These are phyloP conservation scores for Drosophila ogumai DNA, from an alignment of 1,140 invertebrate genomes.

Conservation along the genomic window DNA sequence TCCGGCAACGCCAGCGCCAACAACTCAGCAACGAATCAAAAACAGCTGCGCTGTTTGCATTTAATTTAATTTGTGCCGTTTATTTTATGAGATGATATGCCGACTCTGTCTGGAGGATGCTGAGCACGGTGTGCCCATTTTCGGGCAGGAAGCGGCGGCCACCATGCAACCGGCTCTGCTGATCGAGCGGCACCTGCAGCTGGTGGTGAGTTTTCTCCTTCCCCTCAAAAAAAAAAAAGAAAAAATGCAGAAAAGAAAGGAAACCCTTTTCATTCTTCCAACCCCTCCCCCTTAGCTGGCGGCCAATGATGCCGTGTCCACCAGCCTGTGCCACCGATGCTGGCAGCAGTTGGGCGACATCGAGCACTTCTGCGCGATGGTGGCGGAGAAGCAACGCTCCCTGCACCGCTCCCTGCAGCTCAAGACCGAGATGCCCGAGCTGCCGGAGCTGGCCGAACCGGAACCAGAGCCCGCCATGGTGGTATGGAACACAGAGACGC, in stretches of 20 bases:
- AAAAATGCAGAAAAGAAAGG: neutral
- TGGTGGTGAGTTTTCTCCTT: slow-evolving; percentile 30
- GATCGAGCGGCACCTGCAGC: slow-evolving; percentile 46
- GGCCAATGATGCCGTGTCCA: slow-evolving; percentile 56
- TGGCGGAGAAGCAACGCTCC: slow-evolving; percentile 59
- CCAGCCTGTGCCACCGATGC: slow-evolving; percentile 52
- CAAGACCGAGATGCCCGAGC: slow-evolving; percentile 57
- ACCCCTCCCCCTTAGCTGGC: slow-evolving; percentile 1
- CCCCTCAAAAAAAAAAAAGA: too few species aligned
- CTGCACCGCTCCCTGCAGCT: slow-evolving; percentile 48
- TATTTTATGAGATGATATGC: slow-evolving; percentile 48
- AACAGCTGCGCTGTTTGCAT: slow-evolving; percentile 47
- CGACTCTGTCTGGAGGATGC: slow-evolving; percentile 92
- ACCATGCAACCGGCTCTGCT: slow-evolving; percentile 16
- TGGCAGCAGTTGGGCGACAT: slow-evolving; percentile 60
- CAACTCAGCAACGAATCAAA: slow-evolving; percentile 35
- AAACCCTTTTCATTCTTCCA: neutral
- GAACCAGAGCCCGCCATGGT: slow-evolving; percentile 65
- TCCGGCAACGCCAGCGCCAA: slow-evolving; percentile 29
- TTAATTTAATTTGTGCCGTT: slow-evolving; percentile 32
- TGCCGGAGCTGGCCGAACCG: slow-evolving; percentile 57
- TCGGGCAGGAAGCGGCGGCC: slow-evolving; percentile 7
- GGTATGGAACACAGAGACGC: slow-evolving; percentile 65
- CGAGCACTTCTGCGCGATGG: slow-evolving; percentile 64
- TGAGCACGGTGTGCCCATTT: slow-evolving; percentile 90